phyloP scores from a whole-genome alignment of 64 coral and sea anemone genomes.

The Exaiptasia diaphana region DNA sequence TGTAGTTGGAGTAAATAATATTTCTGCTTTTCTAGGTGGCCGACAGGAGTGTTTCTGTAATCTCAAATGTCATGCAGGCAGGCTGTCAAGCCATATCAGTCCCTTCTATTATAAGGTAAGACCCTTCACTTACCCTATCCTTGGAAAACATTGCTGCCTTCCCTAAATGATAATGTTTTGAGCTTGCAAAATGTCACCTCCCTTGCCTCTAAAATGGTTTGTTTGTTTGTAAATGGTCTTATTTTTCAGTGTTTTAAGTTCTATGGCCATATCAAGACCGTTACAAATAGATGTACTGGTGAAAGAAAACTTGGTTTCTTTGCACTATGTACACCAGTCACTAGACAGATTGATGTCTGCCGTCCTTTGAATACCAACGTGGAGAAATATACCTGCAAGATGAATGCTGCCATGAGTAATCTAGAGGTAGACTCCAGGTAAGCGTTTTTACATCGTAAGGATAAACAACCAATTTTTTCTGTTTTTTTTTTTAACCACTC shows the following conservation, averaged over 20 bases:
- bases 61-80: conserved; percentile 80
- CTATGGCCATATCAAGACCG: conserved; percentile 19
- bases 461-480: neutral
- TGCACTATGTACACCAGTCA: conserved; percentile 44
- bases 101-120: conserved; percentile 84
- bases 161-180: no score
- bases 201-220: no score
- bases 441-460: no score
- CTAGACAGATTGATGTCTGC: neutral
- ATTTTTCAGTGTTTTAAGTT: conserved; percentile 44
- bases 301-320: conserved; percentile 51
- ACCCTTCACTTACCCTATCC: neutral
- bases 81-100: conserved; percentile 87
- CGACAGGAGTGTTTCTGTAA: conserved; percentile 62
- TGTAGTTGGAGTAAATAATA: no score
- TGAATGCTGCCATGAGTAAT: conserved; percentile 6
- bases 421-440: conserved; percentile 38
- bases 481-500: neutral
- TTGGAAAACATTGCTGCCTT: neutral
- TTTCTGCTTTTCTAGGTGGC: no score
- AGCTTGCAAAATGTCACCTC: no score
- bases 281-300: neutral
- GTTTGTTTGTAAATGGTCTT: no score
- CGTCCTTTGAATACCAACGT: conserved; percentile 27
- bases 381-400: conserved; percentile 45